Evolutionary conservation across 2,888 invertebrate species (phyloP).

Genomic region (Shargacucullia verbasci): DNA sequence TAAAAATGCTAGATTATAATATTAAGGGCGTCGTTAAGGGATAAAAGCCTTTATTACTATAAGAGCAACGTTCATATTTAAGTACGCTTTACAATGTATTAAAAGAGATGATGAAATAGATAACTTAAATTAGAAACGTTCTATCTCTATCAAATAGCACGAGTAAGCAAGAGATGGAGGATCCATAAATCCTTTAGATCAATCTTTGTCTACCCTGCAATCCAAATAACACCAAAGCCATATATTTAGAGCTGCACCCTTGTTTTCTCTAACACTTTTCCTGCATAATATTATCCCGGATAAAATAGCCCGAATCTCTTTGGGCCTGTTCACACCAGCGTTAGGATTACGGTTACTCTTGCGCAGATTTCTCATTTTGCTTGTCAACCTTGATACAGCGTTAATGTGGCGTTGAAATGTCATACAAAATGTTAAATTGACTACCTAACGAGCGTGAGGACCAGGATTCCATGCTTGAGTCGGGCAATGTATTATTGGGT

Average conservation of each 20-base stretch:
- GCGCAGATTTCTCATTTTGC: no score
- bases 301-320: constrained; percentile 22
- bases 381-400: no score
- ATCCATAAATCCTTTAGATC: constrained; percentile 19
- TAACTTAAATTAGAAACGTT: neutral
- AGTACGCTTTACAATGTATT: constrained; percentile 8
- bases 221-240: constrained; percentile 25
- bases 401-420: no score
- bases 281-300: constrained; percentile 18
- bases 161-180: neutral
- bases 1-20: constrained; percentile 73
- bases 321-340: no score
- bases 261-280: constrained; percentile 31
- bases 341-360: no score
- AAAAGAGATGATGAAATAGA: constrained; percentile 10
- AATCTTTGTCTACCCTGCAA: constrained; percentile 26
- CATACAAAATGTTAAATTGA: no score
- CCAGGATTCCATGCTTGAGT: no score
- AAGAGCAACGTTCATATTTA: constrained; percentile 29
- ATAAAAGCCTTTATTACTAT: constrained; percentile 46
- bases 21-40: constrained; percentile 53
- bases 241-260: constrained; percentile 38
- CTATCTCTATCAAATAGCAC: no score
- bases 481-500: no score
- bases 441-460: no score